phyloP scores from a whole-genome alignment of 92 coral and sea anemone species.

The Nematostella vectensis region DNA sequence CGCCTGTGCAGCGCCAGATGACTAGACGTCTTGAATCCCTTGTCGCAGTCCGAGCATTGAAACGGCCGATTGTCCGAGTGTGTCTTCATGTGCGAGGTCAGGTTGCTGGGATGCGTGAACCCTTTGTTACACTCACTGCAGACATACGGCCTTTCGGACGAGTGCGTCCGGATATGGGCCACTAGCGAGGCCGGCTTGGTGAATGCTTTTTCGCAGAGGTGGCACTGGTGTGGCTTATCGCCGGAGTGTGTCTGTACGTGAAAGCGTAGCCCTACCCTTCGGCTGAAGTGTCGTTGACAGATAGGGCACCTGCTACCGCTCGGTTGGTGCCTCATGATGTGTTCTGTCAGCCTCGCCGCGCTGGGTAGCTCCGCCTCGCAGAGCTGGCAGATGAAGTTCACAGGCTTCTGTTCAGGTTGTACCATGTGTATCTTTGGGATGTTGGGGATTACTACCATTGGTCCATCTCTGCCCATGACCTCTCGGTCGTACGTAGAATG shows the following conservation, averaged over 20 bases:
- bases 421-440: background rate
- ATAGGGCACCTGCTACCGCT: slow-evolving; percentile 15
- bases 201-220: slow-evolving; percentile 17
- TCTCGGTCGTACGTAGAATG: too few species aligned
- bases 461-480: background rate
- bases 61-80: slow-evolving; percentile 20
- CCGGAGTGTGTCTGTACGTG: slow-evolving; percentile 29
- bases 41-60: slow-evolving; percentile 8
- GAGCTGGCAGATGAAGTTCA: slow-evolving; percentile 6
- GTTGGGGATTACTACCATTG: background rate
- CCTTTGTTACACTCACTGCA: slow-evolving; percentile 23
- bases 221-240: slow-evolving; percentile 23
- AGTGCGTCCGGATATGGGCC: slow-evolving; percentile 16
- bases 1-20: slow-evolving; percentile 16
- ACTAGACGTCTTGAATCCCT: slow-evolving; percentile 33
- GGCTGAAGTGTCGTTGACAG: slow-evolving; percentile 18
- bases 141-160: slow-evolving; percentile 7
- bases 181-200: slow-evolving; percentile 25
- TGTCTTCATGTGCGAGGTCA: slow-evolving; percentile 18
- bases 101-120: slow-evolving; percentile 24
- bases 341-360: slow-evolving; percentile 11
- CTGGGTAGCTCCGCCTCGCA: slow-evolving; percentile 8
- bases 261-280: slow-evolving; percentile 22
- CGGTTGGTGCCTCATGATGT: slow-evolving; percentile 14
- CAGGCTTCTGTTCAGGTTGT: background rate